These are phyloP conservation scores for Elephas maximus DNA, from an alignment of 2,113 vertebrate species.

Conservation along the genomic window DNA sequence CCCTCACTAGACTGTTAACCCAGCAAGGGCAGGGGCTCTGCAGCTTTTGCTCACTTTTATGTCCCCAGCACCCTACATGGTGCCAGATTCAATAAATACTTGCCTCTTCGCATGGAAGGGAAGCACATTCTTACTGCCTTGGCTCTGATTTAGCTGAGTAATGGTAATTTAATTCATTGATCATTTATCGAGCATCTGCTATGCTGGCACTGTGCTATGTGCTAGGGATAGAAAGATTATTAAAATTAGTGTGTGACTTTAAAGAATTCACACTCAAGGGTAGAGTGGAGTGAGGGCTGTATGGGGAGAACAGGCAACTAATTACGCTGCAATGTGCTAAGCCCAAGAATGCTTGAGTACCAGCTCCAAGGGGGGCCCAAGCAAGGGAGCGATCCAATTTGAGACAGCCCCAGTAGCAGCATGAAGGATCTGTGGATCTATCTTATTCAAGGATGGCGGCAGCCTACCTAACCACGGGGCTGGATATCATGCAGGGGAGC, in stretches of 20 bases:
- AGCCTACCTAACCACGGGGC: background rate
- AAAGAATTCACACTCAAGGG: background rate
- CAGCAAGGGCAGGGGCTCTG: background rate
- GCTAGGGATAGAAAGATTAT: background rate
- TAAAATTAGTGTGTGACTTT: background rate
- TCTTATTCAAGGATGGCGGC: background rate
- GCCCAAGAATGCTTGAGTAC: background rate
- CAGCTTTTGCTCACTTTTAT: background rate
- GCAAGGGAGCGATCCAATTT: background rate
- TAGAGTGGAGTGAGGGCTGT: background rate
- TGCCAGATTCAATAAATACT: conserved; percentile 11
- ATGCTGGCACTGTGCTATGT: background rate
- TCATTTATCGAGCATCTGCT: conserved; percentile 33
- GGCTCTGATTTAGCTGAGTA: conserved; percentile 8
- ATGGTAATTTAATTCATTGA: conserved; percentile 23
- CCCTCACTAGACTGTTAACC: background rate
- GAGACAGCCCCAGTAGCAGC: background rate
- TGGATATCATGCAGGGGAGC: too few relatives aligned
- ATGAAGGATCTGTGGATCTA: background rate
- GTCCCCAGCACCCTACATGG: background rate
- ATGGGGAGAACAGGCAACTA: background rate
- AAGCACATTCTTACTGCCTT: background rate
- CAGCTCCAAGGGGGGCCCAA: background rate
- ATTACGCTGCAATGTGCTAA: background rate
- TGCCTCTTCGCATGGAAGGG: background rate